These are phyloP conservation scores for Pygoscelis adeliae DNA, from an alignment of 2,113 vertebrate genomes.

Conservation along the genomic window DNA sequence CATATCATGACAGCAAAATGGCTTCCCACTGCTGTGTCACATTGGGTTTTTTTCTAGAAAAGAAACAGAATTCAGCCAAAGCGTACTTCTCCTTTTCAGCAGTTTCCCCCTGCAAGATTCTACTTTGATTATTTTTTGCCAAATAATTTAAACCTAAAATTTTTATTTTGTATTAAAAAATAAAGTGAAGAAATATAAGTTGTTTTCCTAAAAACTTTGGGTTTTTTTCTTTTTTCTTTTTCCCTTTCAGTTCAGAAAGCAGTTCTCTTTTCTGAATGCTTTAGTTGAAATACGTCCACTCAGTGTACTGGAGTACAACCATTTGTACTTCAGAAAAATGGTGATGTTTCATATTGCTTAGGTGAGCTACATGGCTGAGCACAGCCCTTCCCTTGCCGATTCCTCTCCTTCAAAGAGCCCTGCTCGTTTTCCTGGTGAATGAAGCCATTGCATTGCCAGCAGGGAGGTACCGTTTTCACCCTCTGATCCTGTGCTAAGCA, in stretches of 20 bases:
- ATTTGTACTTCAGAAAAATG: not conserved
- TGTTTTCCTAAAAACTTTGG: not conserved
- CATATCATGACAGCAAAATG: not conserved
- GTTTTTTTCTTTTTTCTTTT: not conserved
- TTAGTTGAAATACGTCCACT: not conserved
- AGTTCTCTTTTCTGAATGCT: not conserved
- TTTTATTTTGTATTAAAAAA: not conserved
- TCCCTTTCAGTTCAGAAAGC: not conserved
- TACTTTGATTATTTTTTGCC: not conserved
- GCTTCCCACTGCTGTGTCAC: not conserved
- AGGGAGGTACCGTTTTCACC: not conserved
- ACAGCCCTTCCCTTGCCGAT: not conserved
- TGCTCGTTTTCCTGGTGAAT: not conserved
- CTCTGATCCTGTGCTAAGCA: not conserved
- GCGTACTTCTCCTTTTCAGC: not conserved
- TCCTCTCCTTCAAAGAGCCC: not conserved
- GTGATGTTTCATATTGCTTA: not conserved
- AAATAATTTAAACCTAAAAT: not conserved
- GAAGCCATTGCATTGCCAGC: not conserved
- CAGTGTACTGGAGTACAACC: not conserved
- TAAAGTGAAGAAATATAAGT: no score
- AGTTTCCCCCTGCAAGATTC: not conserved
- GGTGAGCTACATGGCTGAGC: not conserved
- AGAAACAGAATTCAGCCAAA: not conserved
- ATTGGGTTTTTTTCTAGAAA: not conserved